Evolutionary conservation across 2,888 invertebrate species (phyloP).

Genomic region (Lapara coniferarum): DNA sequence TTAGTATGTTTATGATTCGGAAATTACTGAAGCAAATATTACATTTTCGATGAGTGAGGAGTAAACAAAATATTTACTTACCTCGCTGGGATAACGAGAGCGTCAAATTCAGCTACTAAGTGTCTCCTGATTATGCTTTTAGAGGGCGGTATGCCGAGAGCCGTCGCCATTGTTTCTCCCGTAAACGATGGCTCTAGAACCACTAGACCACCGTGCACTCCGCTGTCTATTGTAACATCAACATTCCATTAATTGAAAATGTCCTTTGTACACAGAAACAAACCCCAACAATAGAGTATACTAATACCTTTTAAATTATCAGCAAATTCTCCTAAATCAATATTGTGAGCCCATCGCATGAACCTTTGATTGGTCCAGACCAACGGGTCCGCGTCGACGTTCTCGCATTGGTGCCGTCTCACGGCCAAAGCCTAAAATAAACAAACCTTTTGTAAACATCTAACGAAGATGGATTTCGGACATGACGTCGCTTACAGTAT

Average conservation of each 20-base stretch:
- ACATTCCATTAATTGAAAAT: conserved; percentile 27
- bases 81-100: conserved; percentile 96
- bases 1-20: conserved; percentile 21
- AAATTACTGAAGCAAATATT: conserved; percentile 51
- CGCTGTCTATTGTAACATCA: conserved; percentile 87
- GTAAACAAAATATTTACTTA: conserved; percentile 60
- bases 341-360: conserved; percentile 96
- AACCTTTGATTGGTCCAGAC: conserved; percentile 98
- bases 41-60: conserved; percentile 44
- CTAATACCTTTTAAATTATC: conserved; percentile 93
- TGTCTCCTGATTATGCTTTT: conserved; percentile 97
- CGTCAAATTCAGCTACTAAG: conserved; percentile 94
- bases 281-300: conserved; percentile 31
- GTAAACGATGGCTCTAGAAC: conserved; percentile 97
- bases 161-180: conserved; percentile 97
- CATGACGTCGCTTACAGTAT: conserved; percentile 47
- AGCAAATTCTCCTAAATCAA: conserved; percentile 96
- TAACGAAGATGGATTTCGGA: conserved; percentile 49
- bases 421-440: conserved; percentile 90
- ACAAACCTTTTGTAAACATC: conserved; percentile 50
- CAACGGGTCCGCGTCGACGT: conserved; percentile 94
- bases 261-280: conserved; percentile 26
- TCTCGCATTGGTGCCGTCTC: conserved; percentile 93
- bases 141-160: conserved; percentile 95
- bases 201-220: conserved; percentile 96